phyloP scores from a whole-genome alignment of 2,888 invertebrate genomes.

The Leptothorax acervorum region DNA sequence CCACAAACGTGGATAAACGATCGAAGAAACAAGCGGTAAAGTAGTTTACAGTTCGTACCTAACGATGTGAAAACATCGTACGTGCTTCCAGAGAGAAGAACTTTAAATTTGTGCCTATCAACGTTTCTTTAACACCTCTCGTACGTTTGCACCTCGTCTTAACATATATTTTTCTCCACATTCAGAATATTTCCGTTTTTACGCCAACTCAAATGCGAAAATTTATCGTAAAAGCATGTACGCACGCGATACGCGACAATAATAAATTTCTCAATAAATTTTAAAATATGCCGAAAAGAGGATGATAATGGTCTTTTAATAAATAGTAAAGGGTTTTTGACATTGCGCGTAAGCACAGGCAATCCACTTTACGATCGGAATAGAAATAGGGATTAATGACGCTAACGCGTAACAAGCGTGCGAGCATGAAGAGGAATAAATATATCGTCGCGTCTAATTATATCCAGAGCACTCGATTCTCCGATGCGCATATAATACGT shows the following conservation, averaged over 20 bases:
- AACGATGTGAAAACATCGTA: neutral
- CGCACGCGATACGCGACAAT: neutral
- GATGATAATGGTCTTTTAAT: conserved; percentile 50
- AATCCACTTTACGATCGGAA: conserved; percentile 15
- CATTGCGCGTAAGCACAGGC: neutral
- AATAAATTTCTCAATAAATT: conserved; percentile 49
- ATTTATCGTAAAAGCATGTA: conserved; percentile 45
- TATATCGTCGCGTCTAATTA: conserved; percentile 33
- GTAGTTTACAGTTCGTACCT: neutral
- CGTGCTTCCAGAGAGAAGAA: neutral
- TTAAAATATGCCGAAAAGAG: neutral
- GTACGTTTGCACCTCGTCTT: neutral
- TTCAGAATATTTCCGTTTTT: neutral
- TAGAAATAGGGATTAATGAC: conserved; percentile 17
- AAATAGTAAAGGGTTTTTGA: conserved; percentile 42
- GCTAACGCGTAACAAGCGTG: neutral
- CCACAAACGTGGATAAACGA: neutral
- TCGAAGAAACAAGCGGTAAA: neutral
- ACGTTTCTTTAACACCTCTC: neutral
- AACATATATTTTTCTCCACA: neutral
- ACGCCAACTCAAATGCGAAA: conserved; percentile 40
- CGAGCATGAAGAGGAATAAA: conserved; percentile 3
- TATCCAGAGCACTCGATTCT: neutral
- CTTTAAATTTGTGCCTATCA: neutral
- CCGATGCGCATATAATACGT: neutral